Conservation (phyloP, 2,888 invertebrate genomes). For the Mylabris sibirica region DNA sequence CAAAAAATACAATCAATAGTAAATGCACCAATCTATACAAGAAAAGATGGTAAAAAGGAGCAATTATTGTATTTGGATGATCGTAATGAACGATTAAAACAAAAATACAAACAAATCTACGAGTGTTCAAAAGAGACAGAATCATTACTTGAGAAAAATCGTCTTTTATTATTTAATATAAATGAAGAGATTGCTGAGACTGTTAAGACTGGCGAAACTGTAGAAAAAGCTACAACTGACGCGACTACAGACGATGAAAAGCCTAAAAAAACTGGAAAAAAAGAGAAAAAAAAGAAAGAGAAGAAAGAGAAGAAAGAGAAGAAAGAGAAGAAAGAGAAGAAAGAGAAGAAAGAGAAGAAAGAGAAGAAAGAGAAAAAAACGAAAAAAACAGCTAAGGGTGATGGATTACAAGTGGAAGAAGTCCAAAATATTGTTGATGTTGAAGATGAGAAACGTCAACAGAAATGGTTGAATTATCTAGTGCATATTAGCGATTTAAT, state of each 20-base stretch:
- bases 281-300: slow-evolving; percentile 29
- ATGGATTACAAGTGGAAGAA: slow-evolving; percentile 18
- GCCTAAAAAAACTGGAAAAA: slow-evolving; percentile 26
- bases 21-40: slow-evolving; percentile 74
- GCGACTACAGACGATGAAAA: slow-evolving; percentile 28
- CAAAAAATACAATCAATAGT: slow-evolving; percentile 75
- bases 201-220: slow-evolving; percentile 56
- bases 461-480: slow-evolving; percentile 53
- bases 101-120: slow-evolving; percentile 63
- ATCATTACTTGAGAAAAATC: slow-evolving; percentile 70
- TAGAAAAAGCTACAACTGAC: not conserved
- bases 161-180: slow-evolving; percentile 74
- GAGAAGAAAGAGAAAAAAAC: slow-evolving; percentile 25
- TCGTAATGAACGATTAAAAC: slow-evolving; percentile 64
- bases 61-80: slow-evolving; percentile 67
- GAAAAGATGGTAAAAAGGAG: slow-evolving; percentile 72
- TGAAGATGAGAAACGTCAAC: slow-evolving; percentile 37
- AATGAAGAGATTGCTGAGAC: slow-evolving; percentile 48
- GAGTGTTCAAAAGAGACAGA: slow-evolving; percentile 67
- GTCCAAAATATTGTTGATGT: slow-evolving; percentile 7
- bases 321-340: slow-evolving; percentile 22
- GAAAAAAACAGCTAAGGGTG: slow-evolving; percentile 17
- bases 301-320: slow-evolving; percentile 27
- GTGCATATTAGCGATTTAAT: slow-evolving; percentile 59
- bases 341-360: slow-evolving; percentile 27